Base-by-base conservation (phyloP, 2,113 vertebrate species). In the Phyllostomus discolor region DNA sequence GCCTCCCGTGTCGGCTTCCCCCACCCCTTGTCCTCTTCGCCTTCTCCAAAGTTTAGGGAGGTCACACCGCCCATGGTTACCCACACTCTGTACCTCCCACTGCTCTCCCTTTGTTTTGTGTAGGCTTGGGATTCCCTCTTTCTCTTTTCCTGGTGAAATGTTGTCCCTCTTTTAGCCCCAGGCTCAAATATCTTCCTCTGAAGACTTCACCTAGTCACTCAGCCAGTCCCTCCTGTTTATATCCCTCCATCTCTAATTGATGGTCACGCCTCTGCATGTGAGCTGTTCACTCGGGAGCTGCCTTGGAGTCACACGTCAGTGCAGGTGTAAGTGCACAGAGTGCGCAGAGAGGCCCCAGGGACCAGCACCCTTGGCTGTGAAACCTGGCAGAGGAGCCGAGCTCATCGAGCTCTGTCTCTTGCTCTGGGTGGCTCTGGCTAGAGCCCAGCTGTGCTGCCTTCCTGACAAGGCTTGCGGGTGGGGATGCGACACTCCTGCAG, bases 301-400 rank as follows among this genome's bases (percentile, higher is more conserved):
- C 22, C 35, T 48, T 57, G 16, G 33, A 79, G 43, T 89, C 43
- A 2, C 72, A 52, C 41, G 31, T 76, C 79, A 66, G 41, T 33
- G 43, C 26, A 84, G 64, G 17, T 88, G 11, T 88, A 43, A 91
- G 67, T 80, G 87, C 31, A 73, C 33, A 38, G 69, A 69, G 41
- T 33, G 54, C 79, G 95, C 57, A 35, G 48, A 24, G 35, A 85
- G 67, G 31, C 41, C 28, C 48, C n/a, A n/a, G 76, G 38, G 35
- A 86, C 92, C 81, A 88, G 75, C 46, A 43, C 81, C 85, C 72
- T 88, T 94, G 87, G 82, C 90, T 92, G 83, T 89, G 84, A 95
- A 91, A 50, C 9, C 31, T 31, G 43, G 72, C 46, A 66, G 50
- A 66, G 14, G 16, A 88, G 35, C 95, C 35, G 54, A 85, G 38